These are phyloP conservation scores for Anthophora plumipes DNA, from an alignment of 2,888 invertebrate species.

Conservation along the genomic window DNA sequence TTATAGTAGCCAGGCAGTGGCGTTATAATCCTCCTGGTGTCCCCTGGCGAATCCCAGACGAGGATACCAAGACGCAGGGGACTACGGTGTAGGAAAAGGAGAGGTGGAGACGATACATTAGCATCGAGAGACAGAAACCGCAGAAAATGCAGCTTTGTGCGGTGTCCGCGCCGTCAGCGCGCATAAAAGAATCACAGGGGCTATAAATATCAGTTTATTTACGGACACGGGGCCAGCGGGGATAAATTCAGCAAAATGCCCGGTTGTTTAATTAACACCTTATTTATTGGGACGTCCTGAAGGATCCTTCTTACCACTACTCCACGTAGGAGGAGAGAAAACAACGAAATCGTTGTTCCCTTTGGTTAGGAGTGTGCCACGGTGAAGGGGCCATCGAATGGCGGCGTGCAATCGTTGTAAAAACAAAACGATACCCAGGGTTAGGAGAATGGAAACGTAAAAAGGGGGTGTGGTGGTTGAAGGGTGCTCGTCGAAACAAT, in stretches of 20 bases:
- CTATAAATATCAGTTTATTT: constrained; percentile 83
- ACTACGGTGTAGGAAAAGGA: not conserved
- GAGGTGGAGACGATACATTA: constrained; percentile 55
- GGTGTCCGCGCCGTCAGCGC: constrained; percentile 42
- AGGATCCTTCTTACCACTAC: constrained; percentile 3
- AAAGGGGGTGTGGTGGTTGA: not conserved
- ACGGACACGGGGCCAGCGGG: constrained; percentile 76
- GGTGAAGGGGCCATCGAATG: constrained; percentile 29
- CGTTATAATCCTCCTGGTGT: constrained; percentile 69
- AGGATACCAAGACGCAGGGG: not conserved
- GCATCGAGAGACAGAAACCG: constrained; percentile 65
- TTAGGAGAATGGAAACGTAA: not conserved
- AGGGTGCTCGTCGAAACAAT: not conserved
- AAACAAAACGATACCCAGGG: not conserved
- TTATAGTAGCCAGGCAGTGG: constrained; percentile 79
- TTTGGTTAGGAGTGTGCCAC: not conserved
- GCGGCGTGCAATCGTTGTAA: not conserved
- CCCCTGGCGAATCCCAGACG: constrained; percentile 19
- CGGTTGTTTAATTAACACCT: constrained; percentile 83
- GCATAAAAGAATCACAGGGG: constrained; percentile 65
- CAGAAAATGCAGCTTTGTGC: constrained; percentile 61
- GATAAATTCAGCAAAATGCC: constrained; percentile 83
- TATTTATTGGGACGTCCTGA: constrained; percentile 83
- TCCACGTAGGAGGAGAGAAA: not conserved
- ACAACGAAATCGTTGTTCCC: not conserved